A percentile compares a stretch with the other conserved stretches of the same genome.
Evolutionary conservation across 2,113 vertebrate species (phyloP).

Genomic region (Indicator indicator): DNA sequence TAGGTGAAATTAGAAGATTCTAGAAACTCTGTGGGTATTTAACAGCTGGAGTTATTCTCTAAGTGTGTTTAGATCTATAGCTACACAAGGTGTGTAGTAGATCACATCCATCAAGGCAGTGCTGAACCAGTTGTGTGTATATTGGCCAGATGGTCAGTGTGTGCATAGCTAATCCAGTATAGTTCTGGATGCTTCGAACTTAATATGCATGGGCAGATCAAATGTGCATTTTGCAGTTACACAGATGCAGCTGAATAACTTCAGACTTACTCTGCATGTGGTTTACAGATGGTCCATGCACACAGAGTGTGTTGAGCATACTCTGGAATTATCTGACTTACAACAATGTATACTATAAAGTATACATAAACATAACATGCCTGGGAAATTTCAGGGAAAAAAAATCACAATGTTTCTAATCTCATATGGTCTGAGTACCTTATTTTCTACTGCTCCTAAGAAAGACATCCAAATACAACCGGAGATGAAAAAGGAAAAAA

Average conservation of each 20-base stretch:
- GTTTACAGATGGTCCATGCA: background rate
- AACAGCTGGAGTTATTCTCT: background rate
- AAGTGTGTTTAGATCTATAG: background rate
- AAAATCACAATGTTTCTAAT: background rate
- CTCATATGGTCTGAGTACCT: background rate
- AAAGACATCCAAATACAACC: background rate
- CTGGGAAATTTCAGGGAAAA: background rate
- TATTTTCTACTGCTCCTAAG: background rate
- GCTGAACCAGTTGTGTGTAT: background rate
- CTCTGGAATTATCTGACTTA: background rate
- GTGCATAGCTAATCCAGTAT: background rate
- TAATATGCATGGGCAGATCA: background rate
- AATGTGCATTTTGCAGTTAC: background rate
- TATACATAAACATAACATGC: background rate
- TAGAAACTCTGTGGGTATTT: background rate
- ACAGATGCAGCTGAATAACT: background rate
- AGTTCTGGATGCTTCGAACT: background rate
- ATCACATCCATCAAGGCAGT: background rate
- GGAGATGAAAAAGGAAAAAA: background rate
- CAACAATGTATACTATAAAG: background rate
- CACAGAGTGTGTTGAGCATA: background rate
- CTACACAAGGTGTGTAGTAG: fast-evolving
- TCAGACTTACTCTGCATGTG: background rate
- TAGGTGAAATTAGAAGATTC: background rate
- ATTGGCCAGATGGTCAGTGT: background rate